Evolutionary conservation across 2,113 vertebrate genomes (phyloP).

Genomic region (Gallinago paraguaiae): DNA sequence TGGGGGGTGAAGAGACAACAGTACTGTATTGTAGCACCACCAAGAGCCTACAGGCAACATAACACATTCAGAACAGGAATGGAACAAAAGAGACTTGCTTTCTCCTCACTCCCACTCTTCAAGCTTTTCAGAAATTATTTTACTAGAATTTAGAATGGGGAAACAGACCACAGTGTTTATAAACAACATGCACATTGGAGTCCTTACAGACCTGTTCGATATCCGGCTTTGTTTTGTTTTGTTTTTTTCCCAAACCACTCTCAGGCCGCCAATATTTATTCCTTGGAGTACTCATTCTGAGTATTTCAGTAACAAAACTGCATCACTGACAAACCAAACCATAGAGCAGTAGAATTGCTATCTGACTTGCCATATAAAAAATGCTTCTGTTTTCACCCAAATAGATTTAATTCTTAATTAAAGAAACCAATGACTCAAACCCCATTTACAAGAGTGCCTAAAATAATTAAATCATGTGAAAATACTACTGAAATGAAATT

Average conservation of each 20-base stretch:
- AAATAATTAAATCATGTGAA: not conserved
- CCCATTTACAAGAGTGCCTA: not conserved
- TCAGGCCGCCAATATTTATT: not conserved
- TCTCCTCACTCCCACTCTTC: not conserved
- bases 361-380: not conserved
- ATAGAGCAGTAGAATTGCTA: not conserved
- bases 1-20: not conserved
- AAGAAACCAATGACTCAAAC: not conserved
- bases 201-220: not conserved
- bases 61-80: not conserved
- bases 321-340: not conserved
- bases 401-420: not conserved
- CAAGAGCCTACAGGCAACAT: constrained; percentile 21
- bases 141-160: not conserved
- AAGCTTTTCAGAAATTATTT: not conserved
- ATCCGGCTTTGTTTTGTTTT: not conserved
- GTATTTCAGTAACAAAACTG: not conserved
- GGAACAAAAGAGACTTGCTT: not conserved
- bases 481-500: not conserved
- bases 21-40: constrained; percentile 44
- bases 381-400: not conserved
- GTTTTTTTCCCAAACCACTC: not conserved
- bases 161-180: not conserved
- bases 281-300: not conserved
- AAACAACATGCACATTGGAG: not conserved